A percentile compares a stretch with the other conserved stretches of the same genome.
These are phyloP conservation scores for Antheraea mylitta DNA, from an alignment of 1,140 invertebrate species.

Conservation along the genomic window DNA sequence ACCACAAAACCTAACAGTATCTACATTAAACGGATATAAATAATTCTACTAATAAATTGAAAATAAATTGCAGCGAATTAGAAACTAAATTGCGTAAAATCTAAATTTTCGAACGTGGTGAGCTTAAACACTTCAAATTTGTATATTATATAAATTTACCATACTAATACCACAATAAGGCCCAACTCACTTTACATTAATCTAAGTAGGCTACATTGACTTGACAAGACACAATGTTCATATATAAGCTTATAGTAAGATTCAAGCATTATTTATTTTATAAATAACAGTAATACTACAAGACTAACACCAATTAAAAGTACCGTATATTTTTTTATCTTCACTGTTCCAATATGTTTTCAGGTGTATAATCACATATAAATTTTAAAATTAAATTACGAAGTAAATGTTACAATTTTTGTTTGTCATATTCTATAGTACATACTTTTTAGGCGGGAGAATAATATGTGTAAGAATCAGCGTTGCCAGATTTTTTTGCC, in stretches of 20 bases:
- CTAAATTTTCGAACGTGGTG: conserved; percentile 62
- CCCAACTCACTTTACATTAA: conserved; percentile 20
- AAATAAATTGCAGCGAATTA: not conserved
- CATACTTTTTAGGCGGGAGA: too few relatives aligned
- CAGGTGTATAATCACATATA: too few relatives aligned
- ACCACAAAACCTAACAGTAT: not conserved
- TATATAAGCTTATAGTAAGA: conserved; percentile 9
- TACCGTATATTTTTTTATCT: not conserved
- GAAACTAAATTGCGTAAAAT: not conserved
- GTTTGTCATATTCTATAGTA: not conserved
- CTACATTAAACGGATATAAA: not conserved
- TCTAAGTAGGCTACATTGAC: conserved; percentile 16
- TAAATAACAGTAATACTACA: conserved; percentile 12
- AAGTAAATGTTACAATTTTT: too few relatives aligned
- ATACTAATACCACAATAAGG: conserved; percentile 40
- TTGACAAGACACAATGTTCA: conserved; percentile 15
- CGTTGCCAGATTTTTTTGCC: too few relatives aligned
- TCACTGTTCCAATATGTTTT: too few relatives aligned
- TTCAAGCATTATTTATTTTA: conserved; percentile 18
- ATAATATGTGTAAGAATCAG: too few relatives aligned
- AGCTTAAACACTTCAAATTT: conserved; percentile 57
- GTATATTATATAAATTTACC: conserved; percentile 17
- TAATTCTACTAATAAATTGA: not conserved
- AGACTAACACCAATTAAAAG: not conserved
- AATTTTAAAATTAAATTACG: too few relatives aligned